Evolutionary conservation across 2,113 vertebrate genomes (phyloP), one percentile per base, ranked within the genome.

Genomic region (Litocranius walleri): DNA sequence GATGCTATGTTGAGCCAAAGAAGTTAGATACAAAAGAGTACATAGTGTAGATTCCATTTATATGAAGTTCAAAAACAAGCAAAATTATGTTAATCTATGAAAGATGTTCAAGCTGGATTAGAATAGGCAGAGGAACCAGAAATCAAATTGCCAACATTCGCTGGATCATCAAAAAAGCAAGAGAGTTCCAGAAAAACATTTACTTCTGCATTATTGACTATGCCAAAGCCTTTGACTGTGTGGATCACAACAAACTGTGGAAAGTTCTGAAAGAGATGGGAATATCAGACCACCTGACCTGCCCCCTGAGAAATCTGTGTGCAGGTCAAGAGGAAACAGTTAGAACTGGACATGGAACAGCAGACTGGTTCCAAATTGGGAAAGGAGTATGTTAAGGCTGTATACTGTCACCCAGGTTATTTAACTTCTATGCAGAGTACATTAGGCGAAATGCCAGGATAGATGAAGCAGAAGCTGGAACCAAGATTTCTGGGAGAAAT

Each of bases 1-100:
- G 1, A 43, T 25, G 4, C 33, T 88, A 59, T 14, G 25, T 4
- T 43, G 30, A 45, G 7, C 61, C 64, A 78, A 80, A 50, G n/a
- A 62, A 82, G 27, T 48, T 48, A 77, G 54, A 87, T 9, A 30
- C 7, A 33, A 57, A 56, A 94, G n/a, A 27, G 8, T 13, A 14
- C 2, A 7, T 25, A 48, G 43, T 52, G 4, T 59, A 17, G 7
- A 74, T 27, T 64, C 23, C 33, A 40, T 56, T 64, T 54, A 40
- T 21, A 36, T 43, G 23, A 88, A 78, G 48, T 29, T 97, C 48
- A 74, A 94, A 43, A 89, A 13, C 48, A 86, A 95, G 50, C 13
- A 90, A 71, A 80, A 74, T 23, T 27, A 74, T 25, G 36, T 36
- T 23, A 62, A 96, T 23, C 30, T 85, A 10, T 40, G 23, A 71